Evolutionary conservation across 2,797 vertebrate species (phyloP), one percentile per base, ranked within the genome.

Genomic region (Anas georgica): DNA sequence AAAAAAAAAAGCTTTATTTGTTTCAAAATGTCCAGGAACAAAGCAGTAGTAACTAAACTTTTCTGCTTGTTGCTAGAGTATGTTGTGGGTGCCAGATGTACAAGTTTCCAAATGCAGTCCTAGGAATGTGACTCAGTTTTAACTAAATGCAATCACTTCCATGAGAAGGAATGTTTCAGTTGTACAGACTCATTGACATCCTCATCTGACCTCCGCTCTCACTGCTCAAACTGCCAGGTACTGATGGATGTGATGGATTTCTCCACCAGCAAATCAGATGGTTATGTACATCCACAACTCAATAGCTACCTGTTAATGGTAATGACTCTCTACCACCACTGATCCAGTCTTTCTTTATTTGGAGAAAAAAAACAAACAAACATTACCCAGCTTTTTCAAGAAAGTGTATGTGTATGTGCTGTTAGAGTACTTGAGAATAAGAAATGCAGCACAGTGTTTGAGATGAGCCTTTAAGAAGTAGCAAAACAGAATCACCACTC

Each of bases 21-120:
- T 88, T 94, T 80, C 83, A 90, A 94, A 91, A 70, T 17, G n/a
- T 68, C 48, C 66, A 92, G 68, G 33, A 90, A 95, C 86, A 95
- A 96, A 93, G 89, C 67, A 84, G 31, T 70, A 91, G 77, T 79
- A 90, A 91, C 59, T 39, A 73, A 31, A 56, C 79, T 83, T 87
- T 95, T 84, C 56, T 84, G 64, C 59, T 94, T 1, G 3, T 60
- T 91, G 67, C 83, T 78, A 69, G 66, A 92, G 48, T 46, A 82
- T 35, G 70, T 59, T 88, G 67, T 76, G 84, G 43, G 52, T 83
- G 55, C 82, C 93, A 96, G 79, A 96, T 88, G 79, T 76, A 85
- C 83, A 86, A 88, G 66, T 86, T 95, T 88, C 89, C 62, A 83
- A 56, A 95, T 46, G 63, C 55, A 46, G 62, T 64, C 14, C 43